Percentiles rank a stretch among this genome's conserved stretches.
Conservation (phyloP, 2,888 invertebrate genomes). For the Dryococelus australis region DNA sequence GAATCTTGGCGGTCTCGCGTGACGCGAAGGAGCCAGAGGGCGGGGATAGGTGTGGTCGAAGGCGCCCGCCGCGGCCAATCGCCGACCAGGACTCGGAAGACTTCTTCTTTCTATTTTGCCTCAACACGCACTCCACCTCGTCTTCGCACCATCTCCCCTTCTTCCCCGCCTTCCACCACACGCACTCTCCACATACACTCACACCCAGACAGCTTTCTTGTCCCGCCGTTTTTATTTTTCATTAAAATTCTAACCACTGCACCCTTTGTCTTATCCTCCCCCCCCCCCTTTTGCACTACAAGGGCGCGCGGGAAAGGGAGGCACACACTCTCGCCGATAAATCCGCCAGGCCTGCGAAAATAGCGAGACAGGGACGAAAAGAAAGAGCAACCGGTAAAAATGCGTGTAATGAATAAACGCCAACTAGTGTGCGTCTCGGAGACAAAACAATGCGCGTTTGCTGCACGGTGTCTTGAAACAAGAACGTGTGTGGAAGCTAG, state of each 20-base stretch:
- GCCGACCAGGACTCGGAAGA: background rate
- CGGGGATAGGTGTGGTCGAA: background rate
- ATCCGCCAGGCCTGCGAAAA: background rate
- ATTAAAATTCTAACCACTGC: background rate
- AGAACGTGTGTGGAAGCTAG: no score
- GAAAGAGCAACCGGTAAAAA: background rate
- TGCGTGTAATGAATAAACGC: background rate
- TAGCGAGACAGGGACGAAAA: background rate
- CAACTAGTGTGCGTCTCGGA: background rate
- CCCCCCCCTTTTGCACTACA: background rate
- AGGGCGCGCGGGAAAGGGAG: no score
- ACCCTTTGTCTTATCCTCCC: background rate
- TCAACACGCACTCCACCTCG: background rate
- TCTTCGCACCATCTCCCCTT: background rate
- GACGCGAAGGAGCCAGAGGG: background rate
- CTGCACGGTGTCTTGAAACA: no score
- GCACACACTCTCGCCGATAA: background rate
- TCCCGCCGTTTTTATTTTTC: background rate
- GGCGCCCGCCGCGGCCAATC: background rate
- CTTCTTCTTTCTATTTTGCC: background rate
- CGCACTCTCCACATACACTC: background rate
- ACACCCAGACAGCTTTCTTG: background rate
- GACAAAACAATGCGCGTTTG: no score
- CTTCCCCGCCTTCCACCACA: background rate
- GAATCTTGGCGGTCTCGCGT: background rate